Conservation (phyloP, 2,797 vertebrate species). For the Oreonectes daqikongensis region DNA sequence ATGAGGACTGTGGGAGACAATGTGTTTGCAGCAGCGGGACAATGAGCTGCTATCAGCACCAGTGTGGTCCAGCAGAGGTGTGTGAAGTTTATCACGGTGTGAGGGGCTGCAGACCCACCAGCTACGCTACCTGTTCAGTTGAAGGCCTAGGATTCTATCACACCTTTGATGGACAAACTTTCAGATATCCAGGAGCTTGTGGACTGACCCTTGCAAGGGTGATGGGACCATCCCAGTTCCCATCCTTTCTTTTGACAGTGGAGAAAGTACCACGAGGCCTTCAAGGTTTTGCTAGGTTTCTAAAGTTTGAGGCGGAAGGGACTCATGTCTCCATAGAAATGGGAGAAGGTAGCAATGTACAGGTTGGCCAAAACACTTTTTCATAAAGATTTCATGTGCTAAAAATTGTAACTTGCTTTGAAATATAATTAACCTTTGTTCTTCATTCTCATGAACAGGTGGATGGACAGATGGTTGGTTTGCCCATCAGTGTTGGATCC, state of each 20-base stretch:
- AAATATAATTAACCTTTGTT: background rate
- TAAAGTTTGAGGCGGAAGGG: slow-evolving; percentile 65
- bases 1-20: slow-evolving; percentile 58
- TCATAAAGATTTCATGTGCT: background rate
- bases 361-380: slow-evolving; percentile 57
- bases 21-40: slow-evolving; percentile 61
- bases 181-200: slow-evolving; percentile 71
- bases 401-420: too few species aligned
- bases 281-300: slow-evolving; percentile 54
- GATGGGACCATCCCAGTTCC: slow-evolving; percentile 51
- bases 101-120: slow-evolving; percentile 62
- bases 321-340: slow-evolving; percentile 63
- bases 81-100: slow-evolving; percentile 60
- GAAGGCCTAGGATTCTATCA: slow-evolving; percentile 65
- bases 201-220: slow-evolving; percentile 64
- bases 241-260: slow-evolving; percentile 60
- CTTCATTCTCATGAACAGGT: slow-evolving; percentile 59
- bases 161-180: slow-evolving; percentile 70
- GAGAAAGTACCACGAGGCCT: slow-evolving; percentile 62
- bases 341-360: slow-evolving; percentile 45
- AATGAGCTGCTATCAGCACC: slow-evolving; percentile 57
- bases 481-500: slow-evolving; percentile 59
- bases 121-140: slow-evolving; percentile 63
- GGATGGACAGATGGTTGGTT: slow-evolving; percentile 60
- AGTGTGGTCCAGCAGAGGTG: slow-evolving; percentile 48